These are phyloP conservation scores for Tiliqua scincoides DNA, from an alignment of 2,113 vertebrate species.

Conservation along the genomic window DNA sequence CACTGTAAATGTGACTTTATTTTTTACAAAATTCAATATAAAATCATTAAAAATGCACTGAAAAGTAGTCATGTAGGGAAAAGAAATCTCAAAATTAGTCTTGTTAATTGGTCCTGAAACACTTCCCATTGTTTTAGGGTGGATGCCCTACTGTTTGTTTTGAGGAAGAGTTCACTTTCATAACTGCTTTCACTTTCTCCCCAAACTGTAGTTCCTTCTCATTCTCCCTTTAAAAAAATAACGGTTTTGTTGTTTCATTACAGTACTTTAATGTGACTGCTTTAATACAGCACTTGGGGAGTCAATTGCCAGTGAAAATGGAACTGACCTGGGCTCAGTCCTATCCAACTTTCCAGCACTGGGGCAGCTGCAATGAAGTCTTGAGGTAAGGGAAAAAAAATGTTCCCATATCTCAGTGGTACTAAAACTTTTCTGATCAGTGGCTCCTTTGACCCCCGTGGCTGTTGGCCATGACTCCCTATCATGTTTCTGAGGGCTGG, in stretches of 20 bases:
- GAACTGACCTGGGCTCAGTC: too few relatives aligned
- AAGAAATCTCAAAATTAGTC: neutral
- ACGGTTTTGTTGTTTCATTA: neutral
- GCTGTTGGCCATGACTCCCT: too few relatives aligned
- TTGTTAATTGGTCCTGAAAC: neutral
- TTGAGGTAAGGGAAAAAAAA: too few relatives aligned
- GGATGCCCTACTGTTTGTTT: neutral
- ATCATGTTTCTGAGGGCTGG: too few relatives aligned
- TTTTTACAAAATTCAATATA: neutral
- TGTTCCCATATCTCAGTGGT: too few relatives aligned
- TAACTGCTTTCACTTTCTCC: neutral
- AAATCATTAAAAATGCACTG: too few relatives aligned
- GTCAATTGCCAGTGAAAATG: too few relatives aligned
- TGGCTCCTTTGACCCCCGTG: too few relatives aligned
- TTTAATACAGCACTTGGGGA: too few relatives aligned
- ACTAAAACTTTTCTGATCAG: too few relatives aligned
- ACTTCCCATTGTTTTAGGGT: neutral
- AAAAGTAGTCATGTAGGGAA: neutral
- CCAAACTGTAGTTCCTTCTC: neutral
- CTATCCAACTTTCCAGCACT: too few relatives aligned
- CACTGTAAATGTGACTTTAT: neutral
- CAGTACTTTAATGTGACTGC: neutral
- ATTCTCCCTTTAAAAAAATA: neutral
- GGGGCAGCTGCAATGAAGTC: too few relatives aligned
- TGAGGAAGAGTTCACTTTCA: neutral